Evolutionary conservation across 1,140 invertebrate species (phyloP).

Genomic region (Oreohelix idahoensis): DNA sequence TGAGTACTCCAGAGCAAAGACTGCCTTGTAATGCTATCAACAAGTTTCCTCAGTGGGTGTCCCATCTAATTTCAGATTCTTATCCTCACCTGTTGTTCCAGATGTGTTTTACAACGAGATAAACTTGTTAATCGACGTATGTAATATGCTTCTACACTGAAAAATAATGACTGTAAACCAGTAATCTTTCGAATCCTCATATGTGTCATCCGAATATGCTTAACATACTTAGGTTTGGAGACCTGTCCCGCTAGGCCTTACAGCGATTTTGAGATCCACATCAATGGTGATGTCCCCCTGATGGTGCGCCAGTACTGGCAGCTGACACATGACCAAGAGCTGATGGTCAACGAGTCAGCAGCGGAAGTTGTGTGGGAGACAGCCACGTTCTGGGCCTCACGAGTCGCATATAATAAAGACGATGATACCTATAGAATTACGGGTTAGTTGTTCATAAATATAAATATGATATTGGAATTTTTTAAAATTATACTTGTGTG

Average conservation of each 20-base stretch:
- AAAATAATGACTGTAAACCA: too few species aligned
- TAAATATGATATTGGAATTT: too few species aligned
- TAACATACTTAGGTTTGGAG: constrained; percentile 56
- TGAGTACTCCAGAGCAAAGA: too few species aligned
- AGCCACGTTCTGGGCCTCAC: constrained; percentile 55
- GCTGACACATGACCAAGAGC: constrained; percentile 59
- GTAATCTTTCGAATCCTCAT: too few species aligned
- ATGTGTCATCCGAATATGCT: background rate
- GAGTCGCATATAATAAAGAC: background rate
- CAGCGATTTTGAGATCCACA: constrained; percentile 69
- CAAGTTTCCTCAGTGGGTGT: too few species aligned
- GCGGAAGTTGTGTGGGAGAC: constrained; percentile 54
- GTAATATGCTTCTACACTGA: too few species aligned
- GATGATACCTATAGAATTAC: constrained; percentile 11
- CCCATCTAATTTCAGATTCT: too few species aligned
- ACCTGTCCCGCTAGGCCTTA: constrained; percentile 52
- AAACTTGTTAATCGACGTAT: too few species aligned
- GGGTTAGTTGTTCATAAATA: background rate
- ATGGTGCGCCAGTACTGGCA: constrained; percentile 72
- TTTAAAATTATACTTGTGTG: too few species aligned
- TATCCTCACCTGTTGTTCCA: too few species aligned
- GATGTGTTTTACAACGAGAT: too few species aligned
- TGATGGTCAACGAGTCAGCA: constrained; percentile 53
- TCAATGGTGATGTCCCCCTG: constrained; percentile 73
- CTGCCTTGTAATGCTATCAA: too few species aligned